These are phyloP conservation scores for Drosophila merina DNA, from an alignment of 2,888 invertebrate genomes.

Conservation along the genomic window DNA sequence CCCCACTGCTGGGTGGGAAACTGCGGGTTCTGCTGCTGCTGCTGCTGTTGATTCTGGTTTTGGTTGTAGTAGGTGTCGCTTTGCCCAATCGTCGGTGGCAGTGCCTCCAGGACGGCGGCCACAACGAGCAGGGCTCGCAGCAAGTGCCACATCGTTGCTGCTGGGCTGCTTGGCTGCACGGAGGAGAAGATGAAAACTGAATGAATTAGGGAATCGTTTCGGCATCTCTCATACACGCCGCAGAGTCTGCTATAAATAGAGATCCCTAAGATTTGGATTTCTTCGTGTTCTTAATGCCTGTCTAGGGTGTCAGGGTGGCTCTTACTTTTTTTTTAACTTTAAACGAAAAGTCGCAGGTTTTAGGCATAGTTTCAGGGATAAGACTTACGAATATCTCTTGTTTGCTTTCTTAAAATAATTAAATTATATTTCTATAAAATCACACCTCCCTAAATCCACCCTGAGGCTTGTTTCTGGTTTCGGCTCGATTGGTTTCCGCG, in stretches of 20 bases:
- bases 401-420: neutral
- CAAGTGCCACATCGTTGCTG: conserved; percentile 63
- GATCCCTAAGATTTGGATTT: conserved; percentile 24
- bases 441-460: conserved; percentile 2
- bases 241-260: conserved; percentile 30
- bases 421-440: neutral
- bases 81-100: conserved; percentile 51
- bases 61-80: conserved; percentile 60
- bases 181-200: conserved; percentile 36
- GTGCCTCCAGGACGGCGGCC: conserved; percentile 34
- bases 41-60: conserved; percentile 45
- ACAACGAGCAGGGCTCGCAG: conserved; percentile 61
- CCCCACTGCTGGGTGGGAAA: conserved; percentile 37
- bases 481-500: conserved; percentile 62
- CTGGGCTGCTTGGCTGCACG: conserved; percentile 23
- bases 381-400: neutral
- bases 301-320: conserved; percentile 19
- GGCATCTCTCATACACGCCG: conserved; percentile 12
- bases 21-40: conserved; percentile 27
- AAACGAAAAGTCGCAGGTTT: neutral
- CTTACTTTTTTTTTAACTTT: neutral
- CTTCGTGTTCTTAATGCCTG: conserved; percentile 7
- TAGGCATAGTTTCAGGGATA: neutral
- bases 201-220: conserved; percentile 46
- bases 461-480: conserved; percentile 24